These are phyloP conservation scores for Spizella passerina DNA, from an alignment of 2,797 vertebrate genomes.

Conservation along the genomic window DNA sequence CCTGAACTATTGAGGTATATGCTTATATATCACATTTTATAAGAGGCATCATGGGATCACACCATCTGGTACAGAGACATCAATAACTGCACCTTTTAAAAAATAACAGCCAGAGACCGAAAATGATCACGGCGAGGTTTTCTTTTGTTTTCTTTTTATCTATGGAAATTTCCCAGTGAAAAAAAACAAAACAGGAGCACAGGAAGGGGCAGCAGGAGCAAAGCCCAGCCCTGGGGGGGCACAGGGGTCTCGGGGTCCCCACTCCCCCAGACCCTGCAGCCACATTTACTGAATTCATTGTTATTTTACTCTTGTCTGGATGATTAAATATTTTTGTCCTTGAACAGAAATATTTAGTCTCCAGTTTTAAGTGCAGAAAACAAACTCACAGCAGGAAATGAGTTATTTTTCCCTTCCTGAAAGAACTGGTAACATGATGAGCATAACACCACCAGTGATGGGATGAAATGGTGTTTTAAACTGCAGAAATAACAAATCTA, in stretches of 20 bases:
- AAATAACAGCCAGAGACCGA: conserved; percentile 32
- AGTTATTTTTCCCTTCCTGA: conserved; percentile 12
- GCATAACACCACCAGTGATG: background rate
- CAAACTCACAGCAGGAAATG: conserved; percentile 11
- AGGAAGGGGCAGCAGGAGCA: background rate
- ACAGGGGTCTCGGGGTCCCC: rapidly evolving
- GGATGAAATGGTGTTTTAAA: background rate
- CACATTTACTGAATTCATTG: background rate
- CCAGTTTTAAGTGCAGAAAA: background rate
- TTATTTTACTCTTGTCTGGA: background rate
- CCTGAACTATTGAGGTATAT: conserved; percentile 67
- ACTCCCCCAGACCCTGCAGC: background rate
- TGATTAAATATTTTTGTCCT: background rate
- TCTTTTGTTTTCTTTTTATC: background rate
- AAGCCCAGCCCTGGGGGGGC: background rate
- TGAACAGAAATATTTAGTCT: background rate
- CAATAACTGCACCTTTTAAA: conserved; percentile 59
- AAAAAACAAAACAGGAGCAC: background rate
- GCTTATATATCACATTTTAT: conserved; percentile 70
- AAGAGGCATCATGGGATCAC: conserved; percentile 59
- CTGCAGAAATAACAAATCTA: conserved; percentile 9
- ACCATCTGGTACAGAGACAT: conserved; percentile 68
- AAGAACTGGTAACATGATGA: background rate
- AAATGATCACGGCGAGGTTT: background rate
- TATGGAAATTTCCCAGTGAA: background rate